A percentile compares a stretch with the other conserved stretches of the same genome.
These are phyloP conservation scores for Phainopepla nitens DNA, from an alignment of 2,113 vertebrate species.

Conservation along the genomic window DNA sequence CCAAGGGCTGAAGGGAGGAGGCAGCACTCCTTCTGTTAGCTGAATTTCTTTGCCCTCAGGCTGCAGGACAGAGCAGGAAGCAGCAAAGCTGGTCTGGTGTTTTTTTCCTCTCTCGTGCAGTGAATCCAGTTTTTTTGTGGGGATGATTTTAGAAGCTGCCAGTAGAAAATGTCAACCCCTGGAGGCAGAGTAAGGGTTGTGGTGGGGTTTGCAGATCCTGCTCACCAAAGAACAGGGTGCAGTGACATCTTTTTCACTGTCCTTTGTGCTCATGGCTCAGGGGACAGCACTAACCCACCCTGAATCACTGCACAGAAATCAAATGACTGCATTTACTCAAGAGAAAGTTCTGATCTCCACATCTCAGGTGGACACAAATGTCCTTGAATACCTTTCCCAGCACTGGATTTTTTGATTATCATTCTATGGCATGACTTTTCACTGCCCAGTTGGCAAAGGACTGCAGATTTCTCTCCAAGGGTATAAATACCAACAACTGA, in stretches of 20 bases:
- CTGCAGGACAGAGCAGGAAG: background rate
- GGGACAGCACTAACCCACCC: background rate
- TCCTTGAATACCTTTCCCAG: background rate
- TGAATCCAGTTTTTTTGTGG: background rate
- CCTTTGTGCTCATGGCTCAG: background rate
- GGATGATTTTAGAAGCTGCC: background rate
- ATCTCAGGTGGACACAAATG: rapidly evolving
- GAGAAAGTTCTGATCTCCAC: background rate
- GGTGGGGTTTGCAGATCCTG: background rate
- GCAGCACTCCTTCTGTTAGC: background rate
- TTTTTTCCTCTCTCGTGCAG: background rate
- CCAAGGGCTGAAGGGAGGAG: background rate
- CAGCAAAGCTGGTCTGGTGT: background rate
- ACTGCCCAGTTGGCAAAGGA: background rate
- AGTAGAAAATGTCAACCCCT: background rate
- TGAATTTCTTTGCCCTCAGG: background rate
- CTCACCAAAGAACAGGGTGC: background rate
- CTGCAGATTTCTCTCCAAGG: background rate
- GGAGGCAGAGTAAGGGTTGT: background rate
- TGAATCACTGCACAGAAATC: background rate
- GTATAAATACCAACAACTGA: background rate
- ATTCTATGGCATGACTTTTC: background rate
- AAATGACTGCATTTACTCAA: background rate
- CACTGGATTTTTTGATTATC: rapidly evolving
- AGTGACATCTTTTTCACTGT: background rate